Conservation (phyloP, 2,113 vertebrate genomes). For the Origma solitaria region DNA sequence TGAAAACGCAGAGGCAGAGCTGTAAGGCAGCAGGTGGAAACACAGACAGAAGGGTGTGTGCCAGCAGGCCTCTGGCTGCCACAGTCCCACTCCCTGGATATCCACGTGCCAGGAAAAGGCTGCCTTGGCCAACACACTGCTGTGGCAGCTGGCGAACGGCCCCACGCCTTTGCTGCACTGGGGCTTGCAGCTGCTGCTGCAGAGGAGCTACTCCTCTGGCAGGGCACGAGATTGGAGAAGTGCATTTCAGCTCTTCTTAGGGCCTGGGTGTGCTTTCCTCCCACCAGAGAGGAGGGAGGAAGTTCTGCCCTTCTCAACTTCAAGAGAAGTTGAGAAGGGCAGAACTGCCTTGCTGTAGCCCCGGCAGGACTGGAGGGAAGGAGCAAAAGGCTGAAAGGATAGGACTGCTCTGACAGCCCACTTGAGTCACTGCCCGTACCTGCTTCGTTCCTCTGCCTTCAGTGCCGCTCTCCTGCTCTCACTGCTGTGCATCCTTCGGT, state of each 20-base stretch:
- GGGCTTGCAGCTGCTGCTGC: not conserved
- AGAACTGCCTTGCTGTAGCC: not conserved
- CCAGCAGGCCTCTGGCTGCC: not conserved
- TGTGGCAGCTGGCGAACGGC: not conserved
- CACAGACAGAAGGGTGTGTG: not conserved
- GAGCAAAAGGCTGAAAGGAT: no score
- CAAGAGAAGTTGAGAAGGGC: no score
- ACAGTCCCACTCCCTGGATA: not conserved
- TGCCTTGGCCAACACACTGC: fast-evolving
- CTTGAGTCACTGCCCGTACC: not conserved
- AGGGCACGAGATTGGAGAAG: not conserved
- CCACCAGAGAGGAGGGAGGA: no score
- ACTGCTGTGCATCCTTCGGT: not conserved
- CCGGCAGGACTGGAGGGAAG: not conserved
- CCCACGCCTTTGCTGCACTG: fast-evolving
- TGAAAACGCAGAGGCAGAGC: not conserved
- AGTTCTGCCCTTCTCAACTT: no score
- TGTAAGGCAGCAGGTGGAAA: not conserved
- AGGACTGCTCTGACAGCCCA: not conserved
- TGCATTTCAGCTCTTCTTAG: not conserved
- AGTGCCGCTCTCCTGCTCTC: not conserved
- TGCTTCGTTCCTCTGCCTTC: not conserved
- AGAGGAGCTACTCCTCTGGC: not conserved
- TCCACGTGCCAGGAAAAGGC: not conserved
- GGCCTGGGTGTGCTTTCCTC: not conserved